phyloP scores from a whole-genome alignment of 2,113 vertebrate species.

The Urocolius indicus region DNA sequence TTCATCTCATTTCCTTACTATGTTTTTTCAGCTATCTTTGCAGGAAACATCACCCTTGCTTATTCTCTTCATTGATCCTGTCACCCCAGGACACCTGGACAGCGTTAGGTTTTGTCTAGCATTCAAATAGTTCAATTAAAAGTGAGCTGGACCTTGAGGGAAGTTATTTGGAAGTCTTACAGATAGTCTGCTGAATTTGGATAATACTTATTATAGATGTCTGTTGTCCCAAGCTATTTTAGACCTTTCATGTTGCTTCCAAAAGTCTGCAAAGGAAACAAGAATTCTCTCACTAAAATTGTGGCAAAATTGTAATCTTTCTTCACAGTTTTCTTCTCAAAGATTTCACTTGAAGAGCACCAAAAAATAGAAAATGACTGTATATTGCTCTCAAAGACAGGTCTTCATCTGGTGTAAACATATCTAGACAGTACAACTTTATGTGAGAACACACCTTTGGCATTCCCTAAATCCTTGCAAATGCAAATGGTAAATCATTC shows the following conservation, averaged over 20 bases:
- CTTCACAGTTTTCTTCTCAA: background rate
- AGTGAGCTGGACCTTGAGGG: background rate
- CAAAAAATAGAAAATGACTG: fast-evolving
- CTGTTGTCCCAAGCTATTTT: background rate
- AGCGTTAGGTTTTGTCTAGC: background rate
- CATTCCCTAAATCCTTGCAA: background rate
- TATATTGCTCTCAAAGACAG: background rate
- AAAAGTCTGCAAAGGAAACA: background rate
- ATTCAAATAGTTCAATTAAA: background rate
- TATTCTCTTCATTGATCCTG: background rate
- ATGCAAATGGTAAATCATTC: background rate
- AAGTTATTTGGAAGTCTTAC: background rate
- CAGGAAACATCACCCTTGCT: fast-evolving
- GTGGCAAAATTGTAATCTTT: background rate
- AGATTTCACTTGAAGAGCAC: background rate
- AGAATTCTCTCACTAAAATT: background rate
- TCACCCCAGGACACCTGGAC: background rate
- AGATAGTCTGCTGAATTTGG: background rate
- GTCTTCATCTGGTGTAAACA: background rate
- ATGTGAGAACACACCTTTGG: background rate
- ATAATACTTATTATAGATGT: background rate
- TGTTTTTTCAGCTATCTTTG: background rate
- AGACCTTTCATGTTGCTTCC: background rate
- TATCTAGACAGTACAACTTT: background rate
- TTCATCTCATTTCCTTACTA: background rate